Base-by-base conservation (phyloP, 2,888 invertebrate species). In the Oscheius sp. region DNA sequence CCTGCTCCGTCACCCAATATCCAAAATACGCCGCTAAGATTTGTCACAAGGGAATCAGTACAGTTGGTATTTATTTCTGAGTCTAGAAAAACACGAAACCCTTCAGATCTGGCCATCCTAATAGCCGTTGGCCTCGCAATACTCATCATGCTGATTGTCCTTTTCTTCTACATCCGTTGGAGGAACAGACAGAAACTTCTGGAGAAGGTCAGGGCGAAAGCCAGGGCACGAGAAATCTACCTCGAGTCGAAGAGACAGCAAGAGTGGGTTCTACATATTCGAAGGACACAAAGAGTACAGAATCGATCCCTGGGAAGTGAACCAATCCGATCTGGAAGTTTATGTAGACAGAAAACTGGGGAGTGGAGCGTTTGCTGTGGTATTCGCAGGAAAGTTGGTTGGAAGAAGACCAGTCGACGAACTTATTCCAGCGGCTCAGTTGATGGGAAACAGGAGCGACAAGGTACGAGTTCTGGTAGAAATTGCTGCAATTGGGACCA, bases 311-410 rank as follows among this genome's bases (percentile, higher is more conserved):
- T 84, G 84, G 84, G 84, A 84, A 63, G 75, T 84, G n/a, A 71
- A 80, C n/a, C 57, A 77, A 10, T 75, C 78, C n/a, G 75, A 83
- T 47, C 58, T 84, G 37, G 55, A 79, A 2, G 73, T 84, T 21
- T 74, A 78, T 62, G 80, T 83, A 58, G 75, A 80, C 32, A 74
- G 80, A 57, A 70, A 80, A 11, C 78, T 85, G 1, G 85, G 85
- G n/a, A 79, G 78, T 42, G 85, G 85, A 32, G 85, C 85, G 9
- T 85, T 85, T 78, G 84, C 85, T 1, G 78, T 80, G 7, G 85
- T 85, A 2, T 85, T 74, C 76, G 80, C 80, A 59, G 84, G 83
- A 60, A 78, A 78, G 21, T 55, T 85, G 9, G 83, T 77, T 51
- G 83, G 85, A 4, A 10, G 55, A 50, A 55, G 37, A 10, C 53